Conservation (phyloP, 2,797 vertebrate genomes). For the Rhinatrema bivittatum region DNA sequence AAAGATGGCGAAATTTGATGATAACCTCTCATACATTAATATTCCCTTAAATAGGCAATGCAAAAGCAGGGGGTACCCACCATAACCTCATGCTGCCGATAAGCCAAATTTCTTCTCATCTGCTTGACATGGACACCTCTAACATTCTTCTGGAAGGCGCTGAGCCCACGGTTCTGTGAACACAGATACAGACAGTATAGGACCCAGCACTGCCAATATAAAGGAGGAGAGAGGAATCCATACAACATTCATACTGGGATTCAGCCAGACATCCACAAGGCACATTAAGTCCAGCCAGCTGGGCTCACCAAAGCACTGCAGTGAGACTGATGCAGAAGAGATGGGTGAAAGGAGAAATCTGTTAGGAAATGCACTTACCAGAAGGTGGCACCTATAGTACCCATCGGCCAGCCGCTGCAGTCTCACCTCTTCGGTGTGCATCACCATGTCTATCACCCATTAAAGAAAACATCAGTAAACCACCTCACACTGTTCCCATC, state of each 20-base stretch:
- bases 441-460: slow-evolving; percentile 52
- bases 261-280: not conserved
- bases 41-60: too few species aligned
- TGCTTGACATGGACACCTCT: slow-evolving; percentile 33
- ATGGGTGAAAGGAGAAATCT: too few species aligned
- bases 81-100: slow-evolving; percentile 43
- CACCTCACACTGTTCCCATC: not conserved
- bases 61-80: too few species aligned
- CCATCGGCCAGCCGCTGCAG: slow-evolving; percentile 44
- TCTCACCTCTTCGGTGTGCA: slow-evolving; percentile 45
- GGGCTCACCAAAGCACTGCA: fast-evolving
- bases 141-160: slow-evolving; percentile 56
- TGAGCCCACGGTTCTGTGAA: slow-evolving; percentile 55
- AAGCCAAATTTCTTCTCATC: slow-evolving; percentile 61
- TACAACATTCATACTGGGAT: too few species aligned
- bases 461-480: slow-evolving; percentile 32
- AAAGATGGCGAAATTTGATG: too few species aligned
- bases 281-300: not conserved
- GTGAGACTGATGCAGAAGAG: too few species aligned
- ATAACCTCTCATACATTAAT: too few species aligned
- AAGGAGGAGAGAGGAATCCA: too few species aligned
- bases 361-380: slow-evolving; percentile 60
- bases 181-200: not conserved
- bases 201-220: not conserved
- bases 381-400: slow-evolving; percentile 42